Percentiles rank a stretch among this genome's conserved stretches.
Evolutionary conservation across 2,797 vertebrate species (phyloP).

Genomic region (Mus spretus): DNA sequence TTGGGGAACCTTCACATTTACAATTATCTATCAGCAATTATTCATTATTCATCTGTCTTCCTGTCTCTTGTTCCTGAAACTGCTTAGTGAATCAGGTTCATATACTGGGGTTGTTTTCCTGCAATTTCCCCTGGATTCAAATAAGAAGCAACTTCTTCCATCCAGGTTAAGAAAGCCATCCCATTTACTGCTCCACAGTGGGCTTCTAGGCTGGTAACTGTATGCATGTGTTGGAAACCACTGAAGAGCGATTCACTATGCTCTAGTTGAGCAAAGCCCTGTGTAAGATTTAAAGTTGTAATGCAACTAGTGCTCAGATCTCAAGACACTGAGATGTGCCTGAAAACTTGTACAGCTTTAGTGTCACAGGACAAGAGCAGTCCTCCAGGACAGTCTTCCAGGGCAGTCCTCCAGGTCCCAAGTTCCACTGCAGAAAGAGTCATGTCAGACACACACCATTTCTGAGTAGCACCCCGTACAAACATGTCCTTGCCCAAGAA

Average conservation of each 20-base stretch:
- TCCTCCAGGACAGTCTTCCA: not conserved
- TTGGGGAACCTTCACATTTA: not conserved
- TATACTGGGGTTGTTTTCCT: slow-evolving; percentile 7
- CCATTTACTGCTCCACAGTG: not conserved
- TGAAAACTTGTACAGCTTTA: not conserved
- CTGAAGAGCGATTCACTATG: not conserved
- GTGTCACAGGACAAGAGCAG: not conserved
- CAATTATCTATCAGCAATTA: not conserved
- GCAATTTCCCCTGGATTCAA: not conserved
- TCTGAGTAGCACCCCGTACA: too few species aligned
- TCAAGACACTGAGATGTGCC: not conserved
- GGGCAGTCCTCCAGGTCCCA: too few species aligned
- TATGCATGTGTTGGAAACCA: slow-evolving; percentile 3
- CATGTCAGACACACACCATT: not conserved
- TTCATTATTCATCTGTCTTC: not conserved
- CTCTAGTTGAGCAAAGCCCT: not conserved
- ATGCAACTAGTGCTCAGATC: not conserved
- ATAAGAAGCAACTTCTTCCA: not conserved
- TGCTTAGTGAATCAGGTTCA: not conserved
- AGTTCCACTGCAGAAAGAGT: not conserved
- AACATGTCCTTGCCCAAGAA: not conserved
- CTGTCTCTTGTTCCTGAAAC: not conserved
- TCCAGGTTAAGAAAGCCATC: not conserved
- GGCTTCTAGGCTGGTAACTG: not conserved
- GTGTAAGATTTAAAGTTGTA: not conserved